Evolutionary conservation across 2,888 invertebrate species (phyloP).

Genomic region (Cephus nigrinus): DNA sequence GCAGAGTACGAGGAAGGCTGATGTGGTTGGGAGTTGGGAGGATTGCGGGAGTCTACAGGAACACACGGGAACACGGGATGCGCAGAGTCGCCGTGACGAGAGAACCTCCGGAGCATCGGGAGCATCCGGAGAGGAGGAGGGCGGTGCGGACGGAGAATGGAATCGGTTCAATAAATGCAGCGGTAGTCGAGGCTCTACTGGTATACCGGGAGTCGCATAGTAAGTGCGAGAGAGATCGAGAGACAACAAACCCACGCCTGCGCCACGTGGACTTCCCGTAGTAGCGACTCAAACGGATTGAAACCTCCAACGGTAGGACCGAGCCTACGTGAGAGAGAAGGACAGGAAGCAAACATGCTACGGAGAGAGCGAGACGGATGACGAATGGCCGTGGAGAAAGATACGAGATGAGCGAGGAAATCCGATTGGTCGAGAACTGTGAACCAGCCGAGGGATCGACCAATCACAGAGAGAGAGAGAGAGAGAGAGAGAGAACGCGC

Average conservation of each 20-base stretch:
- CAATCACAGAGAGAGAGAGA: conserved; percentile 5
- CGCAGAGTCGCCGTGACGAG: background rate
- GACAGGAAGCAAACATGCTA: background rate
- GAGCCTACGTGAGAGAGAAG: conserved; percentile 10
- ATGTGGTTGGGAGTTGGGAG: background rate
- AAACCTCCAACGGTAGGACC: conserved; percentile 5
- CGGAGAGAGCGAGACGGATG: conserved; percentile 9
- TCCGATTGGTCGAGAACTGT: background rate
- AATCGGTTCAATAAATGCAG: conserved; percentile 53
- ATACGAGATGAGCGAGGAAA: background rate
- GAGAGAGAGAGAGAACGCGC: background rate
- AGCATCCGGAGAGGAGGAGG: background rate
- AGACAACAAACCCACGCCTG: conserved; percentile 55
- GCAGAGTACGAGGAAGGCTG: background rate
- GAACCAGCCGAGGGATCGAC: background rate
- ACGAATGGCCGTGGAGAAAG: background rate
- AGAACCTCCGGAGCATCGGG: background rate
- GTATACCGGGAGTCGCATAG: background rate
- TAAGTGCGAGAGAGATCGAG: conserved; percentile 36
- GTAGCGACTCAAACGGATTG: conserved; percentile 21
- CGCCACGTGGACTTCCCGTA: conserved; percentile 48
- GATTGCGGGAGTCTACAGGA: background rate
- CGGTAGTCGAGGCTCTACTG: conserved; percentile 10
- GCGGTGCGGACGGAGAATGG: conserved; percentile 20
- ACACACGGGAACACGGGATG: background rate